phyloP scores from a whole-genome alignment of 2,113 vertebrate genomes.

The Cacatua alba region DNA sequence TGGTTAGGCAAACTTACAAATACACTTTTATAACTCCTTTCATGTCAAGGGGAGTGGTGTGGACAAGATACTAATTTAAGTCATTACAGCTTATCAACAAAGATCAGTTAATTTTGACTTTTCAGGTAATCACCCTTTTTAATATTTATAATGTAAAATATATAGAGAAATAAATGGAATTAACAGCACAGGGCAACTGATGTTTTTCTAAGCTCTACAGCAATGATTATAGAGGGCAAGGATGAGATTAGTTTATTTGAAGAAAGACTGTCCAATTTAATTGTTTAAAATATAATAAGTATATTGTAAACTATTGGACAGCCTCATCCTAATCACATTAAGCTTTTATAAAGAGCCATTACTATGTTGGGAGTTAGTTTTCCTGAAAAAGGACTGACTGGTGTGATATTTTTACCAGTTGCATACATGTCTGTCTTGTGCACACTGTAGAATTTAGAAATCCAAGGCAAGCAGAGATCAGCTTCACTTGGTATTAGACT shows the following conservation, averaged over 20 bases:
- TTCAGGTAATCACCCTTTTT: not conserved
- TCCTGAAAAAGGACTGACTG: not conserved
- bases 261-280: not conserved
- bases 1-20: not conserved
- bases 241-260: not conserved
- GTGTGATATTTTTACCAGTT: not conserved
- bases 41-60: not conserved
- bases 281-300: not conserved
- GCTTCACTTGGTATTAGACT: not conserved
- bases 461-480: not conserved
- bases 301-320: not conserved
- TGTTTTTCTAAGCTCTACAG: not conserved
- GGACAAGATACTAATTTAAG: not conserved
- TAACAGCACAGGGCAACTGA: not conserved
- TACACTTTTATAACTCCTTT: not conserved
- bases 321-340: not conserved
- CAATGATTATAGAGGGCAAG: not conserved
- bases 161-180: not conserved
- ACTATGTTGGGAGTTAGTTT: not conserved
- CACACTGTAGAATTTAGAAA: not conserved
- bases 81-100: not conserved
- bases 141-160: not conserved
- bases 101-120: not conserved
- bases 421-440: fast-evolving
- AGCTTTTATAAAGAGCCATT: not conserved